A percentile compares a stretch with the other conserved stretches of the same genome.
phyloP scores from a whole-genome alignment of 2,888 invertebrate species.

The Germaria angustata region DNA sequence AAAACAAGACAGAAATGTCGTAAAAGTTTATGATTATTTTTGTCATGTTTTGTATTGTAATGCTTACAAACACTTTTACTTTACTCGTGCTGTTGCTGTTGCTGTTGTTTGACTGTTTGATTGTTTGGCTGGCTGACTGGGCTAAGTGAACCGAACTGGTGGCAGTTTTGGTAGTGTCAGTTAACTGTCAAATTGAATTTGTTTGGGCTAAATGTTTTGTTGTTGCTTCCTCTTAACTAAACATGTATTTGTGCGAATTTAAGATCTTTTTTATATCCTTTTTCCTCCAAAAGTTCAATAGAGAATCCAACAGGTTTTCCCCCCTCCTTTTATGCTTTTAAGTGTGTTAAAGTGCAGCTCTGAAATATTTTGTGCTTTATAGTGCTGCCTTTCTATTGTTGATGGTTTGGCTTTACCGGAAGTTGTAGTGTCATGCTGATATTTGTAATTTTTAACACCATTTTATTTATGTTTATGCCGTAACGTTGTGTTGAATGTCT shows the following conservation, averaged over 20 bases:
- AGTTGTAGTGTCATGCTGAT: slow-evolving; percentile 79
- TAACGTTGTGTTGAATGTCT: slow-evolving; percentile 65
- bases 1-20: slow-evolving; percentile 72
- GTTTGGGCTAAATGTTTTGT: slow-evolving; percentile 71
- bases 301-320: slow-evolving; percentile 60
- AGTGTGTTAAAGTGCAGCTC: slow-evolving; percentile 54
- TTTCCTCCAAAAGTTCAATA: slow-evolving; percentile 8
- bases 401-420: slow-evolving; percentile 71
- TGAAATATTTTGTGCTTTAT: slow-evolving; percentile 50
- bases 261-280: slow-evolving; percentile 25
- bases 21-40: slow-evolving; percentile 79
- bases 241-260: slow-evolving; percentile 5
- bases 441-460: slow-evolving; percentile 75
- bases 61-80: slow-evolving; percentile 64
- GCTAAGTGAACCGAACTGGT: slow-evolving; percentile 19
- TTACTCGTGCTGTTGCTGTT: slow-evolving; percentile 67
- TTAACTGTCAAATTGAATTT: slow-evolving; percentile 79
- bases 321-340: slow-evolving; percentile 5
- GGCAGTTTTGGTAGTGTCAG: slow-evolving; percentile 61
- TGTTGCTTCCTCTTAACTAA: neutral
- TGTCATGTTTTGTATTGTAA: slow-evolving; percentile 67
- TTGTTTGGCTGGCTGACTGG: neutral
- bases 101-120: slow-evolving; percentile 58
- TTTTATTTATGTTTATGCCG: slow-evolving; percentile 66
- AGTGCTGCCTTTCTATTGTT: slow-evolving; percentile 27